Evolutionary conservation across 2,797 vertebrate genomes (phyloP).

Genomic region (Xerus rutilus): DNA sequence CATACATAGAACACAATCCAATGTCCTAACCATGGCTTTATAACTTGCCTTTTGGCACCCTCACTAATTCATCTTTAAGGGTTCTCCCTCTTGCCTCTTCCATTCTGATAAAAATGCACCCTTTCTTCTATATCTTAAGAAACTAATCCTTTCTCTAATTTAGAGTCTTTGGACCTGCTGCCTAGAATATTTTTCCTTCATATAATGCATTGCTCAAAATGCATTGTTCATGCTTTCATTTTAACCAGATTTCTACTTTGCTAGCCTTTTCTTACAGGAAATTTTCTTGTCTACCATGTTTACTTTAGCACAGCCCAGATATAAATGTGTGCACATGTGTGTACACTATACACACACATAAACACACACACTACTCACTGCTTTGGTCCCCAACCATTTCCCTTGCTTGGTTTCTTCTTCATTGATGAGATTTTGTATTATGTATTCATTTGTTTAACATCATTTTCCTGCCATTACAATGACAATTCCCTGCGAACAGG

Average conservation of each 20-base stretch:
- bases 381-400: not conserved
- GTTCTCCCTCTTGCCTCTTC: not conserved
- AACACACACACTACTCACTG: not conserved
- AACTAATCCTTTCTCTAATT: not conserved
- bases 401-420: not conserved
- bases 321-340: not conserved
- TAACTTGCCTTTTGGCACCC: not conserved
- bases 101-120: not conserved
- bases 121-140: not conserved
- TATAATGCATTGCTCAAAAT: not conserved
- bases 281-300: not conserved
- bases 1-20: not conserved
- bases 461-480: not conserved
- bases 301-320: not conserved
- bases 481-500: not conserved
- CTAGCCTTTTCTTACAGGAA: not conserved
- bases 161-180: not conserved
- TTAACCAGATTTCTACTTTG: conserved; percentile 20
- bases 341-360: too few species aligned
- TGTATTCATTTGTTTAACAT: conserved; percentile 4
- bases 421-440: not conserved
- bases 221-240: not conserved
- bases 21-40: not conserved
- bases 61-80: not conserved
- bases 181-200: not conserved